Conservation (phyloP, 2,888 invertebrate genomes). For the Meloe dianella region DNA sequence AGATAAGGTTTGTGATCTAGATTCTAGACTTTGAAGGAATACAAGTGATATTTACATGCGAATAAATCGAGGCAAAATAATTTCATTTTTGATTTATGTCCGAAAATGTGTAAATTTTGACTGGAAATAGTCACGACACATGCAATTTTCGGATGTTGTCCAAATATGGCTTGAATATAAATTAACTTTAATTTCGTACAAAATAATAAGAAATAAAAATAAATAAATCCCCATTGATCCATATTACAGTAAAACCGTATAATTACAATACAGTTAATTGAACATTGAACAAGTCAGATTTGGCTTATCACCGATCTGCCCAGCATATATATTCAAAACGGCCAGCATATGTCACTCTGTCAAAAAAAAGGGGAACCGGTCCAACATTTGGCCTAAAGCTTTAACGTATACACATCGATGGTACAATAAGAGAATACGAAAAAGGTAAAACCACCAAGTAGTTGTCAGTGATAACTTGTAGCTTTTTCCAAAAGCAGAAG, state of each 20-base stretch:
- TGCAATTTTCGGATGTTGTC: neutral
- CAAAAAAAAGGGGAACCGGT: conserved; percentile 2
- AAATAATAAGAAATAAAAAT: neutral
- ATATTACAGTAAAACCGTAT: neutral
- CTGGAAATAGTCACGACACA: neutral
- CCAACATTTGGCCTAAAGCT: neutral
- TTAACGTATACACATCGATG: neutral
- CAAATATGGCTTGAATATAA: conserved; percentile 6
- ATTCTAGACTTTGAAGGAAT: too few relatives aligned
- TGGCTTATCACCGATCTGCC: neutral
- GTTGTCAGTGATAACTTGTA: conserved; percentile 4
- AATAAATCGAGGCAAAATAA: neutral
- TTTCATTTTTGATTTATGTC: neutral
- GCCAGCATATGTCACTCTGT: neutral
- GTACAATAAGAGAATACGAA: neutral
- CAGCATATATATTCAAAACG: neutral
- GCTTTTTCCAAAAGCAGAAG: neutral
- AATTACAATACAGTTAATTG: conserved; percentile 6
- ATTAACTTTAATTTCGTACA: conserved; percentile 1
- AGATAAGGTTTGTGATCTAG: too few relatives aligned
- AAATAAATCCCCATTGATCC: neutral
- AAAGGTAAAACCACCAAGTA: conserved; percentile 1
- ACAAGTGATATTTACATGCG: too few relatives aligned
- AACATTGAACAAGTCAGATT: neutral
- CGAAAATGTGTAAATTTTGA: neutral